Evolutionary conservation across 2,113 vertebrate genomes (phyloP).

Genomic region (Girardinichthys multiradiatus): DNA sequence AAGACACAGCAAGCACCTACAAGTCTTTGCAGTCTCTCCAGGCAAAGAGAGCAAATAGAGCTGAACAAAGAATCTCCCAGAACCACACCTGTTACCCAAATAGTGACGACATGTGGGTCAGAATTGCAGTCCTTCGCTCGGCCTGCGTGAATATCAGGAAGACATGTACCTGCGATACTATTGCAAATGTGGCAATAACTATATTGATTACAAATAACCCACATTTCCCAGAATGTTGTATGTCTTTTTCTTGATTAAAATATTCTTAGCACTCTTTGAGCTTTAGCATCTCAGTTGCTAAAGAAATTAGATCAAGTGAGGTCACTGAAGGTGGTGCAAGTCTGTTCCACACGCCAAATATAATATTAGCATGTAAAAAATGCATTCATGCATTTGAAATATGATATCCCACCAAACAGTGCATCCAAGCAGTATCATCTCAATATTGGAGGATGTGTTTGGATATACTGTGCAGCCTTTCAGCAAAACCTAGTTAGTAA

Average conservation of each 20-base stretch:
- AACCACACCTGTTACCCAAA: not conserved
- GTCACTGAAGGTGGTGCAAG: not conserved
- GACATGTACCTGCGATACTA: not conserved
- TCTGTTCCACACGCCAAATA: not conserved
- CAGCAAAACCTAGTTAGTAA: not conserved
- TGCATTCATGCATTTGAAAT: not conserved
- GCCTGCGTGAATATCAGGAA: not conserved
- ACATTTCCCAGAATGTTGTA: not conserved
- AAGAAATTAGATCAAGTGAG: not conserved
- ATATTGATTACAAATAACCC: not conserved
- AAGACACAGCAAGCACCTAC: not conserved
- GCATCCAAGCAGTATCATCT: not conserved
- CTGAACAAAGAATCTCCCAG: conserved; percentile 26
- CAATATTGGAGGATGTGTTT: not conserved
- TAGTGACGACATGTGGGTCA: not conserved
- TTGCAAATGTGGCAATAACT: not conserved
- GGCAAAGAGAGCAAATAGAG: not conserved
- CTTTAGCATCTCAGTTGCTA: no score
- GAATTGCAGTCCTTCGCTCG: not conserved
- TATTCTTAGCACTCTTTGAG: not conserved
- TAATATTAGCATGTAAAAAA: not conserved
- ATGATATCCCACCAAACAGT: not conserved
- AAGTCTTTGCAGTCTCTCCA: not conserved
- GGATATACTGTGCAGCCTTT: not conserved
- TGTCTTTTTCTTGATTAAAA: not conserved